Base-by-base conservation (phyloP, 2,113 vertebrate genomes). In the Anser cygnoides region DNA sequence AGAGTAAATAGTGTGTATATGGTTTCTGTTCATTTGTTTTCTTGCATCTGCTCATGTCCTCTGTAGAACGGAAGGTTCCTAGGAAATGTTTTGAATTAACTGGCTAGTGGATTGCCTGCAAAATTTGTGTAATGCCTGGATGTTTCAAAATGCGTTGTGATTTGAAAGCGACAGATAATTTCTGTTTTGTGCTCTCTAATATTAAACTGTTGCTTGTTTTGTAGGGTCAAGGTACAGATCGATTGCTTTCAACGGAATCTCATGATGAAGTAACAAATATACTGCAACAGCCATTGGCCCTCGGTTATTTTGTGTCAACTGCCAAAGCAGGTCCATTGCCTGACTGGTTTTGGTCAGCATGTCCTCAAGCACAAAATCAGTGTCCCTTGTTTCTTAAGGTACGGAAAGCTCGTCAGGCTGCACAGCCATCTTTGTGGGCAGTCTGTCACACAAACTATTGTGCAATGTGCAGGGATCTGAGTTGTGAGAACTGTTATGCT, bases 331-430 rank as follows among this genome's bases (percentile, higher is more conserved):
- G 99, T 97, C 99, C 99, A 0, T 98, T 99, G 98, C 99, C 99
- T 46, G 99, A 99, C 98, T 99, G 99, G 99, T 99, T 99, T 98
- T 99, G 99, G 99, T 99, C 99, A 17, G 99, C 99, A 75, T 99
- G 99, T 97, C 99, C 99, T 97, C 99, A 99, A 98, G 99, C 99
- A 98, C 99, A 99, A 98, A 99, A 99, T 98, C 99, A 99, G 98
- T 99, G 99, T 97, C 99, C 99, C 55, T 98, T 99, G 97, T 98
- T 98, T 97, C 98, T 98, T 98, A 98, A 98, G 98, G 98, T 98
- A 98, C 95, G 35, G 80, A 63, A 14, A 37, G 43, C 25, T 55
- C 18, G 17, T 20, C 14, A 22, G 80, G 26, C 25, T 52, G 16
- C 5, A 9, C 33, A 33, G 39, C 50, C 2, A 0, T 18, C 76